Evolutionary conservation across 2,888 invertebrate genomes (phyloP).

Genomic region (Vannuccia rotundouncinata): DNA sequence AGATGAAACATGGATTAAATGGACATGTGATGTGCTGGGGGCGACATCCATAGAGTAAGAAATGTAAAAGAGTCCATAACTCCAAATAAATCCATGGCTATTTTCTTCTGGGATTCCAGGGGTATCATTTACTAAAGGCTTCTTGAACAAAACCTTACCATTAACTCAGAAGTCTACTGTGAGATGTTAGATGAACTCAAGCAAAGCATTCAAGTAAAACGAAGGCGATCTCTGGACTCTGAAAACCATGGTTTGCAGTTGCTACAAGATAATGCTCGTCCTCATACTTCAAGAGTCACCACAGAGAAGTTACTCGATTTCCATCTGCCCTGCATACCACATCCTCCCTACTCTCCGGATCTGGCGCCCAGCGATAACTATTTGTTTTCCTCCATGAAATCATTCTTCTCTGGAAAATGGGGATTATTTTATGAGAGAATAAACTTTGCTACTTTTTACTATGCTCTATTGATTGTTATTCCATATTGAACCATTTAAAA

Average conservation of each 20-base stretch:
- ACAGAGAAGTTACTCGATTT: neutral
- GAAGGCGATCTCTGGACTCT: conserved; percentile 25
- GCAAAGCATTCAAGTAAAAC: neutral
- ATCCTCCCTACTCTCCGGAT: neutral
- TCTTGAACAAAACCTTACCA: neutral
- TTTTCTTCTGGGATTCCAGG: neutral
- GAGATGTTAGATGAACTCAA: conserved; percentile 11
- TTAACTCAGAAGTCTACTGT: conserved; percentile 17
- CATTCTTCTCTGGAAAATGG: neutral
- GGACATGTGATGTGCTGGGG: conserved; percentile 19
- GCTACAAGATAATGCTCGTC: conserved; percentile 27
- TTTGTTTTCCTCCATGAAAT: neutral
- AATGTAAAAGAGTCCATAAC: conserved; percentile 18
- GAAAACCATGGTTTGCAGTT: conserved; percentile 17
- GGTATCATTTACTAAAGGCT: conserved; percentile 12
- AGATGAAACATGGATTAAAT: conserved; percentile 18
- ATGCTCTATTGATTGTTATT: no score
- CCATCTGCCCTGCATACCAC: conserved; percentile 14
- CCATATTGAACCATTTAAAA: no score
- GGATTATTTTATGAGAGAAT: no score
- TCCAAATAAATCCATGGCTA: conserved; percentile 18
- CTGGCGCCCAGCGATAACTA: neutral
- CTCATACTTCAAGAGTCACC: conserved; percentile 6
- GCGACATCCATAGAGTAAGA: neutral
- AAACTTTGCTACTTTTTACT: no score